Evolutionary conservation across 2,797 vertebrate genomes (phyloP).

Genomic region (Urophycis tenuis): DNA sequence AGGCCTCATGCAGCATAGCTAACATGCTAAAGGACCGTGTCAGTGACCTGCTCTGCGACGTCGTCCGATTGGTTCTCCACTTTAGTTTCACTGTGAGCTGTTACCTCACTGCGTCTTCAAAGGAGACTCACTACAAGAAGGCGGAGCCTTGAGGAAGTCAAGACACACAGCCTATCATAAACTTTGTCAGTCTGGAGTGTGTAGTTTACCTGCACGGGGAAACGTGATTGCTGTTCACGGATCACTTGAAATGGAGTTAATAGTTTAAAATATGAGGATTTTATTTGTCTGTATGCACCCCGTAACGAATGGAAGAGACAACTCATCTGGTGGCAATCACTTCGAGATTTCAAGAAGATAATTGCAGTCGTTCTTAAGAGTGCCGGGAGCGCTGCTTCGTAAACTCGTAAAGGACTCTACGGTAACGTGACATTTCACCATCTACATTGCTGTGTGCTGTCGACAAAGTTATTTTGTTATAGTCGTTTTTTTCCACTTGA

Average conservation of each 20-base stretch:
- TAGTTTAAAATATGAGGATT: slow-evolving; percentile 50
- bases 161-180: slow-evolving; percentile 48
- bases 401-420: neutral
- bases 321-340: neutral
- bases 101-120: slow-evolving; percentile 37
- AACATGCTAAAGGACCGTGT: neutral
- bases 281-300: slow-evolving; percentile 26
- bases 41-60: neutral
- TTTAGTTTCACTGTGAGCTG: neutral
- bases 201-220: slow-evolving; percentile 45
- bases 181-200: slow-evolving; percentile 37
- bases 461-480: neutral
- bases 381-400: neutral
- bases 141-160: slow-evolving; percentile 49
- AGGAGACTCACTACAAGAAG: slow-evolving; percentile 29
- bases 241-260: slow-evolving; percentile 32
- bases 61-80: neutral
- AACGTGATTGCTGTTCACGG: slow-evolving; percentile 31
- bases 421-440: neutral
- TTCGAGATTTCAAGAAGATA: neutral
- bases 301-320: slow-evolving; percentile 10
- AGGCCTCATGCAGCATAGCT: neutral
- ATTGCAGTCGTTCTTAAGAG: neutral
- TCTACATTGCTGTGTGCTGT: neutral
- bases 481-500: neutral